Percentiles rank a stretch among this genome's conserved stretches.
These are phyloP conservation scores for Porites cylindrica DNA, from an alignment of 92 coral and sea anemone genomes.

Conservation along the genomic window DNA sequence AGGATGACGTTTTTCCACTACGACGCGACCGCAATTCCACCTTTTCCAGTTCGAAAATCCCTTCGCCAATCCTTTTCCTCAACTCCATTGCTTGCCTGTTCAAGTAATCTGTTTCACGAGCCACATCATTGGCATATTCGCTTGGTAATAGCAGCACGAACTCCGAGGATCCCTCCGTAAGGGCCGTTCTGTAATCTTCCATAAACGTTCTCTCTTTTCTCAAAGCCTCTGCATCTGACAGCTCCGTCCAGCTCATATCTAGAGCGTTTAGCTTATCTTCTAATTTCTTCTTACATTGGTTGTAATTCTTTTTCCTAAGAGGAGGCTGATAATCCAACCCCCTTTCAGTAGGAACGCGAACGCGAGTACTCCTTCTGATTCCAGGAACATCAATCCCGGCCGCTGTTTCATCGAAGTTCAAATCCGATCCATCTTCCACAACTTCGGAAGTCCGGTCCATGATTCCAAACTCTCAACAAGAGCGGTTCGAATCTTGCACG, in stretches of 20 bases:
- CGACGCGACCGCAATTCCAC: conserved; percentile 25
- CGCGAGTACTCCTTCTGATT: too few species aligned
- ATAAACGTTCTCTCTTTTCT: conserved; percentile 35
- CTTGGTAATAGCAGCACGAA: conserved; percentile 19
- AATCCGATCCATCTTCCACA: too few species aligned
- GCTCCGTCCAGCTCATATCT: conserved; percentile 55
- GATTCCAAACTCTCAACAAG: too few species aligned
- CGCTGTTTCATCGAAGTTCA: too few species aligned
- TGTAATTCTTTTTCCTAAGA: too few species aligned
- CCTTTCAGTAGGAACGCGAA: too few species aligned
- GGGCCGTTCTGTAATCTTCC: conserved; percentile 45
- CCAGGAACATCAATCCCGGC: too few species aligned
- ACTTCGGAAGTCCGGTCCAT: too few species aligned
- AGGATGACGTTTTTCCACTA: conserved; percentile 3
- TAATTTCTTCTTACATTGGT: conserved; percentile 17
- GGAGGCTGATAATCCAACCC: too few species aligned
- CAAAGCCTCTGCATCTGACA: conserved; percentile 30
- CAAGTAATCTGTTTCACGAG: conserved; percentile 5
- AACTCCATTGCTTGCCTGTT: conserved; percentile 57
- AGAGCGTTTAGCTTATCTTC: conserved; percentile 36
- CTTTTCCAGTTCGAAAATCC: conserved; percentile 57
- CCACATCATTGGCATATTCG: conserved; percentile 11
- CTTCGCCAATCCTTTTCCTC: conserved; percentile 39
- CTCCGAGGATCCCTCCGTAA: conserved; percentile 44
- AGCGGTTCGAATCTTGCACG: too few species aligned